Conservation (phyloP, 2,113 vertebrate species). For the Chaetodon auriga region DNA sequence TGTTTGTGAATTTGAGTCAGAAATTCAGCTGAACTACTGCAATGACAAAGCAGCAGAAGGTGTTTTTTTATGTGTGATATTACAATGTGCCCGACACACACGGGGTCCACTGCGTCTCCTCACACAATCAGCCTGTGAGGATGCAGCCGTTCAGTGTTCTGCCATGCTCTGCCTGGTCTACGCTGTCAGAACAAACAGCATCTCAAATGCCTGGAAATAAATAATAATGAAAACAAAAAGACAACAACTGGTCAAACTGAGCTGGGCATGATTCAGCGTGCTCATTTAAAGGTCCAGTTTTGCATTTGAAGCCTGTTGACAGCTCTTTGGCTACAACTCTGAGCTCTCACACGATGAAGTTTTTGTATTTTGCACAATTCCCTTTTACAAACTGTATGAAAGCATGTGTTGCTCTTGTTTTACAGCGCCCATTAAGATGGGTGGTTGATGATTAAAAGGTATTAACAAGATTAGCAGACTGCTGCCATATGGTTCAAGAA, state of each 20-base stretch:
- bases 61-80: not conserved
- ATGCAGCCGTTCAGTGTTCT: not conserved
- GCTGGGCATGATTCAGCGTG: not conserved
- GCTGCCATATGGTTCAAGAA: conserved; percentile 68
- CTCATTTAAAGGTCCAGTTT: not conserved
- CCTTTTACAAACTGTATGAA: conserved; percentile 22
- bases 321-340: not conserved
- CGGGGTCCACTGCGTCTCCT: not conserved
- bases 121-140: not conserved
- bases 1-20: not conserved
- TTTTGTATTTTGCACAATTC: conserved; percentile 17
- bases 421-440: conserved; percentile 44
- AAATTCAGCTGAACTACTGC: not conserved
- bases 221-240: too few relatives aligned
- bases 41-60: not conserved
- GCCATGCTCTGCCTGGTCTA: not conserved
- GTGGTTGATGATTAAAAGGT: conserved; percentile 68
- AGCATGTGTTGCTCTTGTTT: conserved; percentile 35
- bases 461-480: conserved; percentile 71
- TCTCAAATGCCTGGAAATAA: not conserved
- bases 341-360: not conserved
- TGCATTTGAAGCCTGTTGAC: not conserved
- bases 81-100: not conserved
- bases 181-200: conserved; percentile 19
- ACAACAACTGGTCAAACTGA: not conserved